Conservation (phyloP, 2,888 invertebrate species). For the Andrena dorsata region DNA sequence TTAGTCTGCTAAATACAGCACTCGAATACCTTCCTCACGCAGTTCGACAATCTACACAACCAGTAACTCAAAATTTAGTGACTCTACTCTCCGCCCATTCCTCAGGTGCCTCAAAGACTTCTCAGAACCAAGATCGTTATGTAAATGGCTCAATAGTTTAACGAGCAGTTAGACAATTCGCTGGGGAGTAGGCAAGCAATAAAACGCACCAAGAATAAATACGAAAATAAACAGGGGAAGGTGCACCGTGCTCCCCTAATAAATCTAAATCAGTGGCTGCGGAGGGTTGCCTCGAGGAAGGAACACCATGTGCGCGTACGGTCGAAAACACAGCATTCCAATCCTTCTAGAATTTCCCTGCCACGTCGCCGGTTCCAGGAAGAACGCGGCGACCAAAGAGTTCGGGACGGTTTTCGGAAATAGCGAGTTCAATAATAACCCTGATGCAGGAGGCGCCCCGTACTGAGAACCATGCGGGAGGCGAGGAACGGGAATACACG, state of each 20-base stretch:
- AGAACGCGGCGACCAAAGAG: constrained; percentile 26
- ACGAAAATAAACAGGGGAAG: constrained; percentile 24
- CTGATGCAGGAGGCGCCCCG: constrained; percentile 74
- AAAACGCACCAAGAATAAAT: constrained; percentile 2
- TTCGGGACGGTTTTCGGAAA: constrained; percentile 66
- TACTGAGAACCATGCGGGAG: constrained; percentile 73
- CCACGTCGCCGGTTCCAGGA: constrained; percentile 47
- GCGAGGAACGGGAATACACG: constrained; percentile 55
- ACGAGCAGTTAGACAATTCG: neutral
- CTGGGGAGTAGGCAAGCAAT: neutral
- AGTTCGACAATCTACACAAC: too few species aligned
- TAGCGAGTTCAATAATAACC: constrained; percentile 69
- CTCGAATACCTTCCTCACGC: too few species aligned
- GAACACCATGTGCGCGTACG: neutral
- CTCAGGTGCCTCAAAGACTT: too few species aligned
- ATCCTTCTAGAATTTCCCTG: constrained; percentile 59
- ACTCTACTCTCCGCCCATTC: too few species aligned
- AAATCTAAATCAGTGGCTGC: constrained; percentile 42
- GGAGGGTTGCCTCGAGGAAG: constrained; percentile 23
- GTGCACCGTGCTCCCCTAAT: constrained; percentile 15
- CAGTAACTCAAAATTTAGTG: too few species aligned
- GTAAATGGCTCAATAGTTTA: neutral
- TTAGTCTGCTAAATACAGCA: too few species aligned
- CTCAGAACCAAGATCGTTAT: too few species aligned
- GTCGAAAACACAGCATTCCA: constrained; percentile 34